These are phyloP conservation scores for Cranoglanis bouderius DNA, from an alignment of 2,113 vertebrate genomes.

Conservation along the genomic window DNA sequence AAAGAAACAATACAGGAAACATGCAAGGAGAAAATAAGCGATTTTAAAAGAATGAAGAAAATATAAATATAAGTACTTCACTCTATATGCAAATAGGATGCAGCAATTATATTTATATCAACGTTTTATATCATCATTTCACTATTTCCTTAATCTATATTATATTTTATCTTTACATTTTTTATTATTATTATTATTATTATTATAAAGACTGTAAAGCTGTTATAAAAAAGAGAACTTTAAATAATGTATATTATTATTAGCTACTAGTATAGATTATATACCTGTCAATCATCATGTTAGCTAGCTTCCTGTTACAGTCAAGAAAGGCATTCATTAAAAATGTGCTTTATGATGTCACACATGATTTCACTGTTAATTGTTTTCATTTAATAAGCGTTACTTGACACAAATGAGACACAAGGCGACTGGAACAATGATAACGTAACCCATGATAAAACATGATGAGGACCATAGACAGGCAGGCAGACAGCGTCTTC, in stretches of 20 bases:
- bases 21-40: too few species aligned
- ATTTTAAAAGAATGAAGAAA: background rate
- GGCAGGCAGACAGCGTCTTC: background rate
- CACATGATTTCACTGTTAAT: background rate
- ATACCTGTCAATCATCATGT: background rate
- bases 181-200: background rate
- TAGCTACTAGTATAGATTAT: background rate
- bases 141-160: too few species aligned
- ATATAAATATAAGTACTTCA: background rate
- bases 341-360: too few species aligned
- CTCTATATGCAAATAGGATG: background rate
- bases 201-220: background rate
- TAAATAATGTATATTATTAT: background rate
- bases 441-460: background rate
- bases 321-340: background rate
- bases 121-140: too few species aligned
- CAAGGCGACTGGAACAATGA: background rate
- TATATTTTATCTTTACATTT: background rate
- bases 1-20: background rate
- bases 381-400: background rate
- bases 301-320: background rate
- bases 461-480: background rate
- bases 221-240: too few species aligned
- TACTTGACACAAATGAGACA: background rate
- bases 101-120: background rate